Evolutionary conservation across 2,888 invertebrate species (phyloP).

Genomic region (Euclidia mi): DNA sequence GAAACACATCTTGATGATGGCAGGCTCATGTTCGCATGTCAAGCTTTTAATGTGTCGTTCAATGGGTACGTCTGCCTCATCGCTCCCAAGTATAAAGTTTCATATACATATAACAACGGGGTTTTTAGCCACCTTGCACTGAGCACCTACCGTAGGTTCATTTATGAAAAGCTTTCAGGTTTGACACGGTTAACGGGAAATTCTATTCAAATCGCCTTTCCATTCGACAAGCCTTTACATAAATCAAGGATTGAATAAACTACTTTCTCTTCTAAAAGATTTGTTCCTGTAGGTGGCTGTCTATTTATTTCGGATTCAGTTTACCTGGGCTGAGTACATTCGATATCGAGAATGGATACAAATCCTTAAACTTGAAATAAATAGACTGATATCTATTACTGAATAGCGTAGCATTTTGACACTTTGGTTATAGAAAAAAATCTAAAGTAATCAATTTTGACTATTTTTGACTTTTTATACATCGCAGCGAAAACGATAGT

Average conservation of each 20-base stretch:
- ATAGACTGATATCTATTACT: too few relatives aligned
- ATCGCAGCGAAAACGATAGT: too few relatives aligned
- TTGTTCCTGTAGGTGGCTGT: slow-evolving; percentile 50
- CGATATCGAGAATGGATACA: too few relatives aligned
- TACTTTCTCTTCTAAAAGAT: slow-evolving; percentile 69
- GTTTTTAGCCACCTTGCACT: slow-evolving; percentile 79
- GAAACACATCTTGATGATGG: slow-evolving; percentile 32
- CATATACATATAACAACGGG: slow-evolving; percentile 65
- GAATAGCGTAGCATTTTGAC: too few relatives aligned
- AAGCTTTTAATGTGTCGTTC: slow-evolving; percentile 58
- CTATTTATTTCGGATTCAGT: slow-evolving; percentile 21
- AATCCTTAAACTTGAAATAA: too few relatives aligned
- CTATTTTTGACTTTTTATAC: too few relatives aligned
- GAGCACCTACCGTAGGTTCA: slow-evolving; percentile 75
- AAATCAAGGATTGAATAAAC: slow-evolving; percentile 82
- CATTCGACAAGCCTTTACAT: slow-evolving; percentile 79
- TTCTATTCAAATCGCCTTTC: slow-evolving; percentile 85
- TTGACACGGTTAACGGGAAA: slow-evolving; percentile 77
- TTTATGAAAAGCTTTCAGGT: slow-evolving; percentile 88
- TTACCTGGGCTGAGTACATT: not conserved
- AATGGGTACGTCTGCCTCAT: slow-evolving; percentile 62
- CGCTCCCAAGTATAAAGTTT: slow-evolving; percentile 74
- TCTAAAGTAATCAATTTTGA: too few relatives aligned
- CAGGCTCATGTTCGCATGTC: slow-evolving; percentile 50
- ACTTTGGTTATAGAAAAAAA: too few relatives aligned